Conservation (phyloP, 2,888 invertebrate species). For the Subacronicta megacephala region DNA sequence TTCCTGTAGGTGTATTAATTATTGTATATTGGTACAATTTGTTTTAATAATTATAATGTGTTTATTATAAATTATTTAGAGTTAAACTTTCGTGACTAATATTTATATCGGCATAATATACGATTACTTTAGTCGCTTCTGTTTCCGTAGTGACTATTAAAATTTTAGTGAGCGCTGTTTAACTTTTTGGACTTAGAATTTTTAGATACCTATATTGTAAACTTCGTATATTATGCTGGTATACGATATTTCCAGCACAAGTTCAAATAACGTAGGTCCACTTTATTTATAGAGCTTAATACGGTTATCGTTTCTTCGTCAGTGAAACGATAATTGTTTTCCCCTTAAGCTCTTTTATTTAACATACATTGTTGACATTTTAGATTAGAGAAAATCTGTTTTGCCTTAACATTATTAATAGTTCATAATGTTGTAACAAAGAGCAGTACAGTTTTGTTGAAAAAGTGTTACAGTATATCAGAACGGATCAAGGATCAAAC, state of each 20-base stretch:
- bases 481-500: slow-evolving; percentile 77
- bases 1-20: slow-evolving; percentile 89
- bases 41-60: slow-evolving; percentile 86
- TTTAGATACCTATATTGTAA: slow-evolving; percentile 36
- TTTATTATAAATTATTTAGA: slow-evolving; percentile 88
- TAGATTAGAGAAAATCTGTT: slow-evolving; percentile 88
- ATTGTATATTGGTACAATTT: slow-evolving; percentile 88
- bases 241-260: slow-evolving; percentile 84
- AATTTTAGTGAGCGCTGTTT: slow-evolving; percentile 36
- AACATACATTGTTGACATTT: slow-evolving; percentile 88
- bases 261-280: slow-evolving; percentile 88
- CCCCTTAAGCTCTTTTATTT: slow-evolving; percentile 86
- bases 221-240: slow-evolving; percentile 76
- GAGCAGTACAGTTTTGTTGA: slow-evolving; percentile 86
- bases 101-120: slow-evolving; percentile 79
- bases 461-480: slow-evolving; percentile 81
- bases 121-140: slow-evolving; percentile 45
- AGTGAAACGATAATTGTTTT: slow-evolving; percentile 73
- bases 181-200: slow-evolving; percentile 35
- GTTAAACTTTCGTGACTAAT: slow-evolving; percentile 78
- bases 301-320: slow-evolving; percentile 74
- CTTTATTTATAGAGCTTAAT: slow-evolving; percentile 85
- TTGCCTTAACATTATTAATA: slow-evolving; percentile 88
- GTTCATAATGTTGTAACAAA: slow-evolving; percentile 84
- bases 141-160: slow-evolving; percentile 34